Percentiles rank a stretch among this genome's conserved stretches.
phyloP scores from a whole-genome alignment of 2,888 invertebrate genomes.

The Stegophylla sp. region DNA sequence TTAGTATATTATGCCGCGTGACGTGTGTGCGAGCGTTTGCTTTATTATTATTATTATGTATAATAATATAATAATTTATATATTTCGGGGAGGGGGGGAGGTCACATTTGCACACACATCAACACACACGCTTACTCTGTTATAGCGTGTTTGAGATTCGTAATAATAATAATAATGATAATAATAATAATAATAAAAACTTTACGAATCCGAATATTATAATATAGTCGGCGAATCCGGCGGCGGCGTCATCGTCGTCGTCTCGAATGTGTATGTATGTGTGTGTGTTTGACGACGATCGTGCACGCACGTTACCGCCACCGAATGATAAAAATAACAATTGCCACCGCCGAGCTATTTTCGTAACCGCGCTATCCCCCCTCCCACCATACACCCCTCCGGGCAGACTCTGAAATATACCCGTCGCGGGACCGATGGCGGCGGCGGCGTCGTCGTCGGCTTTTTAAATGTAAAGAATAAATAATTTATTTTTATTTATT shows the following conservation, averaged over 20 bases:
- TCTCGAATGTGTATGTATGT: background rate
- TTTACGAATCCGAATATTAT: slow-evolving; percentile 5
- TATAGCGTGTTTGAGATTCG: slow-evolving; percentile 10
- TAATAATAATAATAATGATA: slow-evolving; percentile 35
- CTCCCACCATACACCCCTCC: background rate
- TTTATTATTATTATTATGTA: too few species aligned
- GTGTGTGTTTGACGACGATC: background rate
- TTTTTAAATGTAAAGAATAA: background rate
- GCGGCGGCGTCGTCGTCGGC: background rate
- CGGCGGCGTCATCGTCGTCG: too few species aligned
- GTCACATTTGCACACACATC: background rate
- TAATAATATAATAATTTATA: background rate
- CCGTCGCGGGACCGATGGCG: background rate
- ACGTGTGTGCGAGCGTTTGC: too few species aligned
- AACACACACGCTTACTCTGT: too few species aligned
- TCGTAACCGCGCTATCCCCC: slow-evolving; percentile 43
- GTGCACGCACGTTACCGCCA: slow-evolving; percentile 24
- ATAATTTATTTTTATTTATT: background rate
- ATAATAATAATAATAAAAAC: slow-evolving; percentile 10
- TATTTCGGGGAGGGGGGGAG: background rate
- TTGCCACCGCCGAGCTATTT: slow-evolving; percentile 50
- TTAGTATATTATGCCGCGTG: too few species aligned
- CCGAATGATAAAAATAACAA: slow-evolving; percentile 56
- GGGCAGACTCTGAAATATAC: background rate
- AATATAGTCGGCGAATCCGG: background rate